Conservation (phyloP, 1,140 invertebrate species). For the Thrips palmi region DNA sequence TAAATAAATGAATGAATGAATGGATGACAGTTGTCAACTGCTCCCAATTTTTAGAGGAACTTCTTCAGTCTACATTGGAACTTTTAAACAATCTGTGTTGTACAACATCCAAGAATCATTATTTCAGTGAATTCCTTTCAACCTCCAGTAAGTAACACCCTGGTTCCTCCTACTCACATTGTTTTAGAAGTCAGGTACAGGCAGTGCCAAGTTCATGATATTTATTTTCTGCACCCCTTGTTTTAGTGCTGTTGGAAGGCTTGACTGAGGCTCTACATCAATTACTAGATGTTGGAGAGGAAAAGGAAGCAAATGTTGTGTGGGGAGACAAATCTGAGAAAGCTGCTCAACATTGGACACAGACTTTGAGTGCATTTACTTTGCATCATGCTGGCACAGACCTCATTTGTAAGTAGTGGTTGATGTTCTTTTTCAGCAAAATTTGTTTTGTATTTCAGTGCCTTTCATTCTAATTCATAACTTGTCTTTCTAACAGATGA, state of each 20-base stretch:
- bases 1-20: conserved; percentile 1
- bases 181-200: background rate
- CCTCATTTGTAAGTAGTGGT: conserved; percentile 12
- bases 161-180: background rate
- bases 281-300: conserved; percentile 13
- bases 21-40: background rate
- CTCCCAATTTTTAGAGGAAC: conserved; percentile 12
- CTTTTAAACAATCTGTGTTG: conserved; percentile 14
- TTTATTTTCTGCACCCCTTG: background rate
- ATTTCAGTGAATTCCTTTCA: conserved; percentile 14
- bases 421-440: no score
- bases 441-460: no score
- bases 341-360: conserved; percentile 12
- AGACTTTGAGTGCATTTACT: conserved; percentile 9
- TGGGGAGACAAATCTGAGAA: conserved; percentile 9
- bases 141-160: conserved; percentile 8
- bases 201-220: background rate
- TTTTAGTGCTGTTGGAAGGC: conserved; percentile 10
- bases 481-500: no score
- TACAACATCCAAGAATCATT: conserved; percentile 12
- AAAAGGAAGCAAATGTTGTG: conserved; percentile 14
- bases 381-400: conserved; percentile 10
- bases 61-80: conserved; percentile 11
- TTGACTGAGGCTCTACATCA: no score
- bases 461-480: no score